Base-by-base conservation (phyloP, 2,113 vertebrate genomes). In the Diphyllodes magnificus region DNA sequence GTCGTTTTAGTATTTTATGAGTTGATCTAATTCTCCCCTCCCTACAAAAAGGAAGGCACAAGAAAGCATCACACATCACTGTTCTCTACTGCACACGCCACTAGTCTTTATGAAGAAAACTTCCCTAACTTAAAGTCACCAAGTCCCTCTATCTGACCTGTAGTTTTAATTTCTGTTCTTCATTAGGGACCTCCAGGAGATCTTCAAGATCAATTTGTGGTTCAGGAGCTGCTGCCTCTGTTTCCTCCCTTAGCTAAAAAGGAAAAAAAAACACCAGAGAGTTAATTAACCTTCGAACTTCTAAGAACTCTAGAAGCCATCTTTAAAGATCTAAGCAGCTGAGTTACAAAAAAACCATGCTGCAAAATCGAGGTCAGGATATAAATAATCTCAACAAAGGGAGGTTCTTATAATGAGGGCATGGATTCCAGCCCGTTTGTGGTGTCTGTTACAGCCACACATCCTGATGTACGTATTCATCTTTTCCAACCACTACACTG, bases 201-300 rank as follows among this genome's bases (percentile, higher is more conserved):
- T 98, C 98, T 93, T 99, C 99, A 94, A 99, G 99, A 96, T 99
- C 99, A 71, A 99, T 99, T 95, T 99, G 99, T 81, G 98, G 97
- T 95, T 99, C 99, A 15, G 98, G 98, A 76, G 97, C 49, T 98
- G 97, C 88, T 98, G 98, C 82, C 97, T 98, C 98, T 24, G 96
- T 78, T 96, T 93, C 92, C 16, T 97, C 94, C 66, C 88, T 92
- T 85, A 97, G 82, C 96, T 97, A 82, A 75, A 96, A 90, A 35
- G 16, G 7, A 53, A 85, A 49, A 69, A 49, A 19, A 8, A 47
- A 2, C 44, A 11, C 19, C 27, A 80, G 23, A 47, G 30, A 47
- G 30, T 82, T 94, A 86, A 61, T 88, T 78, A 91, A 63, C n/a
- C 15, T 82, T 82, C 40, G 84, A n/a, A 70, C 6, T 40, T 66